Percentiles rank a stretch among this genome's conserved stretches.
Conservation (phyloP, 2,797 vertebrate species). For the Tapera naevia region DNA sequence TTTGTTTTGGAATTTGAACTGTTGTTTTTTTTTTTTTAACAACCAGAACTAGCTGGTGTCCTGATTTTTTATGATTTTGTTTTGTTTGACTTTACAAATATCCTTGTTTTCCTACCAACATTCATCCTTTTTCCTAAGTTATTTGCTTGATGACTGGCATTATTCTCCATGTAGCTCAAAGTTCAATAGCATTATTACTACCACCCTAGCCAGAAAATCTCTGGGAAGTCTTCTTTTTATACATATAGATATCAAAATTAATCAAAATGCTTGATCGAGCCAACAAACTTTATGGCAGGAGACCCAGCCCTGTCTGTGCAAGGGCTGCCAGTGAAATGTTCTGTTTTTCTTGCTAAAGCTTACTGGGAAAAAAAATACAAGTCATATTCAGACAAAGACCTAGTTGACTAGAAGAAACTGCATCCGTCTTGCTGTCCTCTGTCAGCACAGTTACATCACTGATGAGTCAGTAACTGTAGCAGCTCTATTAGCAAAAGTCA, state of each 20-base stretch:
- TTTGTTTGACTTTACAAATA: neutral
- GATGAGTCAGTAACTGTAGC: neutral
- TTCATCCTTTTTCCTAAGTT: neutral
- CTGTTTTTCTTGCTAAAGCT: neutral
- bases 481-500: neutral
- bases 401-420: neutral
- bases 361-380: neutral
- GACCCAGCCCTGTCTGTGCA: neutral
- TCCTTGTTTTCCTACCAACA: neutral
- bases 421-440: neutral
- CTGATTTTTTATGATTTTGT: neutral
- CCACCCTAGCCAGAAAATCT: neutral
- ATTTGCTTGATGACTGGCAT: conserved; percentile 29
- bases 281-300: neutral
- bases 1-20: conserved; percentile 41
- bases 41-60: neutral
- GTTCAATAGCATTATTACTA: neutral
- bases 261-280: neutral
- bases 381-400: neutral
- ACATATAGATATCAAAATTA: neutral
- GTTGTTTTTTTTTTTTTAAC: neutral
- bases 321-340: neutral
- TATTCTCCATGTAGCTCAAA: neutral
- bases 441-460: neutral
- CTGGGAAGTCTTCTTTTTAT: fast-evolving